Evolutionary conservation across 2,888 invertebrate species (phyloP).

Genomic region (Diarsia mendica): DNA sequence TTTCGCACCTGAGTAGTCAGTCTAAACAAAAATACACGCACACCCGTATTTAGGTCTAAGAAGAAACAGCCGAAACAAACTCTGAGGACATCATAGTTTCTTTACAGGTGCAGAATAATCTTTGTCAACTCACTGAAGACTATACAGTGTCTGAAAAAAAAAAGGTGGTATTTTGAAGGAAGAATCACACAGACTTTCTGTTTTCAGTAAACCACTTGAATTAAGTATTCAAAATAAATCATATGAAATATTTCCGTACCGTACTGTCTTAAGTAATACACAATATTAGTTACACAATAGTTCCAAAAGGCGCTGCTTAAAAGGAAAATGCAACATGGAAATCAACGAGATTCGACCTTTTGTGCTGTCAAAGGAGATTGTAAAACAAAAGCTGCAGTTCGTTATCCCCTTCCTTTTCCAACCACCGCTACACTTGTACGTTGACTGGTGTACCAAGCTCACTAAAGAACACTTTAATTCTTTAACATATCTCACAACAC

Average conservation of each 20-base stretch:
- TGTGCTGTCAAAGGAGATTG: constrained; percentile 71
- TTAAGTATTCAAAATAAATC: background rate
- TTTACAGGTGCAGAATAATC: no score
- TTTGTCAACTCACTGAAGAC: no score
- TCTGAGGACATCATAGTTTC: no score
- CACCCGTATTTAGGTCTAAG: no score
- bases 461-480: constrained; percentile 19
- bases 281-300: no score
- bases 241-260: background rate
- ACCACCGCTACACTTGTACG: constrained; percentile 38
- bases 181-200: background rate
- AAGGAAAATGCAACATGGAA: constrained; percentile 57
- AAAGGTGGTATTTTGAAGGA: no score
- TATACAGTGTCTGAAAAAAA: no score
- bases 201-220: background rate
- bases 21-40: no score
- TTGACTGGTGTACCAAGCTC: constrained; percentile 8
- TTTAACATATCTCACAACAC: constrained; percentile 1
- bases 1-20: no score
- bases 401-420: constrained; percentile 69
- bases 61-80: no score
- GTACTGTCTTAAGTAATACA: background rate
- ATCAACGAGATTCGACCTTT: constrained; percentile 65
- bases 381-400: constrained; percentile 74
- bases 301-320: constrained; percentile 38